Base-by-base conservation (phyloP, 2,888 invertebrate species). In the Bursaphelenchus okinawaensis region DNA sequence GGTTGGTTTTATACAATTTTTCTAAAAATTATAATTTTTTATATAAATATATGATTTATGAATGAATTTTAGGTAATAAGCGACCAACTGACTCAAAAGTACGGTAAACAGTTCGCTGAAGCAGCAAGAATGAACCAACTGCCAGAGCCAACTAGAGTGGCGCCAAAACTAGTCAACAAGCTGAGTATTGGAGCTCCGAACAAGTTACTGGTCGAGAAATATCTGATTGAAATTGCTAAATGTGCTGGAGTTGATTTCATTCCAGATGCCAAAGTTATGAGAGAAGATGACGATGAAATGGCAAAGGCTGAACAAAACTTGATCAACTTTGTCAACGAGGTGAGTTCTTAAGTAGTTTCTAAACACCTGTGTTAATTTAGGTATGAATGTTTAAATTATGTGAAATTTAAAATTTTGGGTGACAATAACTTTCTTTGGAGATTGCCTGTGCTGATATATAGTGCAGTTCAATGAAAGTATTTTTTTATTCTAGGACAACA, bases 201-300 rank as follows among this genome's bases (percentile, higher is more conserved):
- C 0, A 95, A 93, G 83, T 86, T 93, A 62, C 87, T 99, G 20
- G 90, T 98, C 7, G 98, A 98, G 83, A 91, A 90, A 82, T 86
- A 89, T 86, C 85, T 96, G 75, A 90, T 94, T 78, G 96, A 95
- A 86, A 98, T 98, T 76, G 93, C 96, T 0, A 93, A 91, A 84
- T 91, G 91, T 79, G 95, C 92, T 83, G 91, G 93, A 84, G 89
- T 98, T 57, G 89, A 90, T 57, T 98, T 95, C 84, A 91, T 91
- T 72, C 94, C 96, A 0, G 96, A 98, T 87, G 90, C 91, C 71
- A 90, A 91, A 84, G 86, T 83, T 3, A 81, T 83, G 81, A 71
- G 82, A 19, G 79, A 83, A n/a, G 75, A 72, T 28, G 75, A 72
- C 26, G 74, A 76, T 51, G 80, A 80, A 55, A 68, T 74, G 12